Conservation (phyloP, 2,113 vertebrate genomes). For the Notiomystis cincta region DNA sequence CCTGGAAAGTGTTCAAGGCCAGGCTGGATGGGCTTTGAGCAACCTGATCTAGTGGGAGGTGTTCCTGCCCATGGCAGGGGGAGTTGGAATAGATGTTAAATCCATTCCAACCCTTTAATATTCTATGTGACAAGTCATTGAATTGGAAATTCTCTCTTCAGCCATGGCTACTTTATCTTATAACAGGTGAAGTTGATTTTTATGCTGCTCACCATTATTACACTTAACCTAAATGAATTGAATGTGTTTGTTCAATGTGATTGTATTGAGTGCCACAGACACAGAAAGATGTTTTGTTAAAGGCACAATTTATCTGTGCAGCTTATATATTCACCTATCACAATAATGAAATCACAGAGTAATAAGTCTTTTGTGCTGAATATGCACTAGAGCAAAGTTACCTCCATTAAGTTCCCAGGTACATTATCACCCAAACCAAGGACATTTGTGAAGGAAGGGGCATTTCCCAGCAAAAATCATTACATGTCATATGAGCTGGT, state of each 20-base stretch:
- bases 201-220: background rate
- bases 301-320: background rate
- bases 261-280: background rate
- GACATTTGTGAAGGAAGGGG: background rate
- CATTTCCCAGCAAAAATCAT: background rate
- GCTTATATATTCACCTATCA: background rate
- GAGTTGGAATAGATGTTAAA: background rate
- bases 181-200: background rate
- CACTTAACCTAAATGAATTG: background rate
- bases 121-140: background rate
- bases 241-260: background rate
- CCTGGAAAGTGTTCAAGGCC: background rate
- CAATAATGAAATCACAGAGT: background rate
- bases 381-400: background rate
- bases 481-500: fast-evolving
- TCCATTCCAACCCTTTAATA: background rate
- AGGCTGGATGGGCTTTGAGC: background rate
- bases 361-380: background rate
- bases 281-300: background rate
- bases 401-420: background rate
- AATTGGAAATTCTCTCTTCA: background rate
- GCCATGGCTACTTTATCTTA: background rate
- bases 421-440: background rate
- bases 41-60: background rate
- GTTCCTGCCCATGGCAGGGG: background rate